These are phyloP conservation scores for Scaptomyza graminum DNA, from an alignment of 1,140 invertebrate genomes.

Conservation along the genomic window DNA sequence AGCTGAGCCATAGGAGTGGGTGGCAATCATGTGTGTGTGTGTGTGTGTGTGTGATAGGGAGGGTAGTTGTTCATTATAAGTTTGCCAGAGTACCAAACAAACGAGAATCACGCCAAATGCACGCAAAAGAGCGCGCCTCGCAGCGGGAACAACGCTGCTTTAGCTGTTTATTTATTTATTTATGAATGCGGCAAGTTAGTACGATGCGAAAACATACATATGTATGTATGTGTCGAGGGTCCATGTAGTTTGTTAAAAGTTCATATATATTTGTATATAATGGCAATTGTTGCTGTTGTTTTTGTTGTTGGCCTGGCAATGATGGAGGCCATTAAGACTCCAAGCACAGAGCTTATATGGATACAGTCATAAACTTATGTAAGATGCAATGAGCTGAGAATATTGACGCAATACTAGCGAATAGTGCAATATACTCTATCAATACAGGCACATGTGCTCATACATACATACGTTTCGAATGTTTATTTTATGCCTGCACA, in stretches of 20 bases:
- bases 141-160: constrained; percentile 8
- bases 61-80: constrained; percentile 32
- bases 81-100: constrained; percentile 34
- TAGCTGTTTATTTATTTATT: constrained; percentile 64
- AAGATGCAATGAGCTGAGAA: constrained; percentile 41
- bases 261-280: constrained; percentile 26
- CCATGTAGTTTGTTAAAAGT: constrained; percentile 1
- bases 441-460: constrained; percentile 5
- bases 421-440: constrained; percentile 34
- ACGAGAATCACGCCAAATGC: constrained; percentile 59
- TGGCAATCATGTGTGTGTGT: not conserved
- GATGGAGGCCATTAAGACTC: constrained; percentile 60
- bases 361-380: not conserved
- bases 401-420: constrained; percentile 41
- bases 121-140: constrained; percentile 34
- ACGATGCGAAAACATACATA: constrained; percentile 1
- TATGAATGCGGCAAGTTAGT: constrained; percentile 54
- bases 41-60: not conserved
- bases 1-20: not conserved
- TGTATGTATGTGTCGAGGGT: not conserved
- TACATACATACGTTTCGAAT: too few species aligned
- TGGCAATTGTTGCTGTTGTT: constrained; percentile 20
- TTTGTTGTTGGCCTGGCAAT: constrained; percentile 51
- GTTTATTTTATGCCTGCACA: not conserved
- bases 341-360: constrained; percentile 28